Base-by-base conservation (phyloP, 64 coral and sea anemone species). In the Montipora foliosa region DNA sequence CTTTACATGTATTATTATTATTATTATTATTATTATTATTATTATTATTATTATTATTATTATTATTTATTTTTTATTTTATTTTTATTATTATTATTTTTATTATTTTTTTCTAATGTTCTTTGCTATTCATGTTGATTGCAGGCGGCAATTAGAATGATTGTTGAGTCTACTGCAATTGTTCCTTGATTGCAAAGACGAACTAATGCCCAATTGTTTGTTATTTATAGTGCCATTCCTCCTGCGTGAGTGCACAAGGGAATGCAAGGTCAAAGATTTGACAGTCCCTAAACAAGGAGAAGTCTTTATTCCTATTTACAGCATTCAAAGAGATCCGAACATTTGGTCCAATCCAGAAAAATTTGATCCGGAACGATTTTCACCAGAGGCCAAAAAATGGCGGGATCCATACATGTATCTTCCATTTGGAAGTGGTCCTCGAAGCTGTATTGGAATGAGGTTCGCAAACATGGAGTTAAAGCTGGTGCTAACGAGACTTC, bases 381-480 rank as follows among this genome's bases (percentile, higher is more conserved):
- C 10, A 4, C 44, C 64, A 14, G 89, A 91, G 17, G 78, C 62
- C 6, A 91, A 91, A 47, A 49, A 10, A 9, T 82, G 67, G 50
- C 89, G 89, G 16, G 78, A 91, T 17, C 89, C 89, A 2, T 91
- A 82, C 78, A 4, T 49, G 17, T 91, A 73, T 73, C 75, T 91
- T n/a, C 89, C 61, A 64, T 91, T 91, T 16, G 89, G 89, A 37
- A 78, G 48, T 51, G 89, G 89, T 74, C 89, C 89, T 67, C 89
- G 79, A 11, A 91, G 82, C 62, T 91, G 89, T 61, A 74, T 91
- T 52, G 89, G 89, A n/a, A 73, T 91, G 89, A 91, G 89, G 22
- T 84, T 92, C 45, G 90, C 90, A 29, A 80, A 84, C 22, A 83
- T 92, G 79, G 79, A 92, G 50, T 49, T 92, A 22, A 92, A 92